Evolutionary conservation across 2,797 vertebrate genomes (phyloP).

Genomic region (Glyptemys insculpta): DNA sequence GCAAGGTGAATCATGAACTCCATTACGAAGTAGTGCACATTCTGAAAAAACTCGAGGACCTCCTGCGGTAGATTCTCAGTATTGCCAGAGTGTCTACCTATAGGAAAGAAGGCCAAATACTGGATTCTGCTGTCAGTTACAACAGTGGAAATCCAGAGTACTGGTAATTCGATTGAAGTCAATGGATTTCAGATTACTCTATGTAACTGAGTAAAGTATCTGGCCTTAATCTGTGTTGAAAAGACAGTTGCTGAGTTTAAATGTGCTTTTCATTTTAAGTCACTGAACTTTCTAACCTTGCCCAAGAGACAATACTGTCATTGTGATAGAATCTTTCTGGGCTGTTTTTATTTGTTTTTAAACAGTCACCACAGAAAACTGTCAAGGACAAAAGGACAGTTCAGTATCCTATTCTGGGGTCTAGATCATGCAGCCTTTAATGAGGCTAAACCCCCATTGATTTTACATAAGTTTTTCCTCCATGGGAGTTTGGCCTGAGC

Average conservation of each 20-base stretch:
- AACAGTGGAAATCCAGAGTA: not conserved
- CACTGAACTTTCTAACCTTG: not conserved
- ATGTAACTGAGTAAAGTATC: not conserved
- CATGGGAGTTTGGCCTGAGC: not conserved
- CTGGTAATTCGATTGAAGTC: not conserved
- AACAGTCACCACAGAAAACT: not conserved
- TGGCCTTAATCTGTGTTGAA: not conserved
- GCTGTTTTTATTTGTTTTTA: not conserved
- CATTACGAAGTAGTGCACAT: not conserved
- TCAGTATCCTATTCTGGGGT: not conserved
- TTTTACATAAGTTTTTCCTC: not conserved
- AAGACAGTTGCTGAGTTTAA: not conserved
- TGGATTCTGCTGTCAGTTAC: not conserved
- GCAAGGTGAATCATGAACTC: not conserved
- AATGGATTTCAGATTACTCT: not conserved
- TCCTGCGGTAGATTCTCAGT: rapidly evolving
- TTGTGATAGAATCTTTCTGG: not conserved
- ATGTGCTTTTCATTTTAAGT: rapidly evolving
- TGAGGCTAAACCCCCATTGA: not conserved
- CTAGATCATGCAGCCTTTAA: not conserved
- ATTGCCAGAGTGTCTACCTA: not conserved
- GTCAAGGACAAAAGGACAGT: not conserved
- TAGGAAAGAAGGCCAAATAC: not conserved
- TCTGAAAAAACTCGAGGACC: not conserved
- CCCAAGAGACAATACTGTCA: not conserved